These are phyloP conservation scores for Eupithecia inturbata DNA, from an alignment of 2,888 invertebrate genomes.

Conservation along the genomic window DNA sequence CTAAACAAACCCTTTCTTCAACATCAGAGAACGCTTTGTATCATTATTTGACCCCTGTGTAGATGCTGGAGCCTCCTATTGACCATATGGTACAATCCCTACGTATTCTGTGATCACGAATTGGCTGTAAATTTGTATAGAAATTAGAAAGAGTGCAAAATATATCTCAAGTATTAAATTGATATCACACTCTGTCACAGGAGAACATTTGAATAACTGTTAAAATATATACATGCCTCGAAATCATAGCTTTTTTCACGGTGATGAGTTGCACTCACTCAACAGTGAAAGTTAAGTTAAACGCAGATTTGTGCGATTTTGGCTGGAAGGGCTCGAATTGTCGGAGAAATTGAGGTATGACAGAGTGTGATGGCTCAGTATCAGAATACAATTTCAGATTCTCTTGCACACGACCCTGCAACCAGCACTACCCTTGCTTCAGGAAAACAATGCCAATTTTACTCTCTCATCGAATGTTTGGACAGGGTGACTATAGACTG, in stretches of 20 bases:
- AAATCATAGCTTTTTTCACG: neutral
- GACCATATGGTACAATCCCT: neutral
- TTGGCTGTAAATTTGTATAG: conserved; percentile 22
- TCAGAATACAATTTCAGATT: conserved; percentile 73
- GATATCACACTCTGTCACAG: conserved; percentile 27
- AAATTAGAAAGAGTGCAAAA: conserved; percentile 9
- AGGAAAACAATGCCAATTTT: conserved; percentile 84
- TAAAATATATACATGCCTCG: neutral
- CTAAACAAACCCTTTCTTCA: conserved; percentile 8
- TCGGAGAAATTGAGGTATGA: conserved; percentile 34
- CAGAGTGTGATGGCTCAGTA: conserved; percentile 69
- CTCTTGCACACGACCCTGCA: conserved; percentile 78
- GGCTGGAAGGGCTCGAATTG: neutral
- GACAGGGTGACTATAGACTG: neutral
- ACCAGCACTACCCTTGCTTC: conserved; percentile 79
- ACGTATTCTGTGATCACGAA: conserved; percentile 24
- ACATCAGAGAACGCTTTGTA: conserved; percentile 19
- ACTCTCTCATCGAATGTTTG: conserved; percentile 42
- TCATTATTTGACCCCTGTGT: conserved; percentile 21
- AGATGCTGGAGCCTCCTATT: conserved; percentile 16
- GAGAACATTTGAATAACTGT: neutral
- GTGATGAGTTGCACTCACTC: neutral
- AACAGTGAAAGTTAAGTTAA: neutral
- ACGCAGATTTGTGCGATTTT: neutral
- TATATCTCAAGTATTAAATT: conserved; percentile 18